A percentile compares a stretch with the other conserved stretches of the same genome.
Evolutionary conservation across 2,113 vertebrate genomes (phyloP).

Genomic region (Nanorana parkeri): DNA sequence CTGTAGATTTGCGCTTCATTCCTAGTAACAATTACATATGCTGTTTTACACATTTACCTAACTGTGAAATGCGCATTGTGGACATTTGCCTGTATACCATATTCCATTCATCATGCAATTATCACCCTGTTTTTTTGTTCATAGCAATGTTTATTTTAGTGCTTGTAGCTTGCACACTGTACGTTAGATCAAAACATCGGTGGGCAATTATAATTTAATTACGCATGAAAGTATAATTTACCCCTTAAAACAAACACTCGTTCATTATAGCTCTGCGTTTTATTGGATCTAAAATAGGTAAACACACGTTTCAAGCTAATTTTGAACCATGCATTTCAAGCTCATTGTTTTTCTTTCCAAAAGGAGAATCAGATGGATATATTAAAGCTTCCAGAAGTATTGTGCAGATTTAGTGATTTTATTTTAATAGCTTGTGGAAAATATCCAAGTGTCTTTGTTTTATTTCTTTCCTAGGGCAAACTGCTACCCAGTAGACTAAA

Average conservation of each 20-base stretch:
- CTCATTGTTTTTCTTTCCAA: neutral
- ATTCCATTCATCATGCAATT: constrained; percentile 41
- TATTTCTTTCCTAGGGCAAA: constrained; percentile 49
- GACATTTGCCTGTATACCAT: constrained; percentile 10
- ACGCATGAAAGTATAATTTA: constrained; percentile 42
- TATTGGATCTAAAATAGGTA: constrained; percentile 34
- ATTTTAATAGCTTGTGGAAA: constrained; percentile 10
- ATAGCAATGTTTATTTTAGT: constrained; percentile 23
- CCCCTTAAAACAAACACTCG: neutral
- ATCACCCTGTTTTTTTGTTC: constrained; percentile 36
- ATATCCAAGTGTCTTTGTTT: constrained; percentile 44
- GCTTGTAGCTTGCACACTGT: constrained; percentile 3
- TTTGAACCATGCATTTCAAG: neutral
- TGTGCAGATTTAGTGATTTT: constrained; percentile 4
- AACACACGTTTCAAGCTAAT: constrained; percentile 27
- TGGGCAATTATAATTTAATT: constrained; percentile 47
- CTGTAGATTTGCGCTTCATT: neutral
- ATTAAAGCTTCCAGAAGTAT: neutral
- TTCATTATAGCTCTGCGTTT: neutral
- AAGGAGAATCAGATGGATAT: neutral
- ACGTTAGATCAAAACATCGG: constrained; percentile 5
- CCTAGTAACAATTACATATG: constrained; percentile 41
- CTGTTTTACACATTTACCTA: constrained; percentile 50
- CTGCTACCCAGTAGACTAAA: constrained; percentile 47
- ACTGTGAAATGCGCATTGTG: constrained; percentile 39